These are phyloP conservation scores for Scelioninae gen. 2 DNA, from an alignment of 2,888 invertebrate genomes.

Conservation along the genomic window DNA sequence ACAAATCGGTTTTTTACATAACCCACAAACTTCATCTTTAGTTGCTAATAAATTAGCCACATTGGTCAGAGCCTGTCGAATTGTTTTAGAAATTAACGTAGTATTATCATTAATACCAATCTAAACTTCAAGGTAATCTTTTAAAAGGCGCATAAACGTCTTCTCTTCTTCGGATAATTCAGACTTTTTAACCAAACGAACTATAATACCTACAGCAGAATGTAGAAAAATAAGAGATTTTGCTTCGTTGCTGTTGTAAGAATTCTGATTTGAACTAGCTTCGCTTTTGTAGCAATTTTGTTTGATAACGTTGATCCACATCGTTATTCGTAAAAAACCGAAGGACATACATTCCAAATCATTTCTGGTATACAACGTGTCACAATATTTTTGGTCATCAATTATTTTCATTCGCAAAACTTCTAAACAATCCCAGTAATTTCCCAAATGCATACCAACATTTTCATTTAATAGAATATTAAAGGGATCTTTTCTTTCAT, in stretches of 20 bases:
- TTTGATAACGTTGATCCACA: conserved; percentile 70
- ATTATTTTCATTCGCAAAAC: conserved; percentile 67
- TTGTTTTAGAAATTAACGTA: conserved; percentile 52
- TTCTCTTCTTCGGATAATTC: conserved; percentile 62
- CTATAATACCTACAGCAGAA: conserved; percentile 65
- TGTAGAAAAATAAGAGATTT: conserved; percentile 69
- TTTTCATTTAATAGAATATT: conserved; percentile 59
- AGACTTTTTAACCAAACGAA: conserved; percentile 55
- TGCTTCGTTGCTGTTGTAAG: conserved; percentile 59
- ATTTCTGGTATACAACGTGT: conserved; percentile 30
- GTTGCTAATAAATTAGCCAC: conserved; percentile 55
- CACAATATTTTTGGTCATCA: conserved; percentile 55
- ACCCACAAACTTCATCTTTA: conserved; percentile 66
- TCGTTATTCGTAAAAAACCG: conserved; percentile 64
- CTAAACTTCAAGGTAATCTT: conserved; percentile 69
- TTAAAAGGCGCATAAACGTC: conserved; percentile 64
- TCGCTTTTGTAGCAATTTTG: conserved; percentile 66
- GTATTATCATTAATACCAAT: conserved; percentile 66
- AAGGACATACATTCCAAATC: conserved; percentile 65
- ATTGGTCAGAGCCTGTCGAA: conserved; percentile 60
- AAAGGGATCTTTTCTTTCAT: conserved; percentile 63
- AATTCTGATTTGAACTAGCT: not conserved
- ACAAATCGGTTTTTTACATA: conserved; percentile 66
- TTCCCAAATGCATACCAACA: conserved; percentile 56
- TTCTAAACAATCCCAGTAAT: conserved; percentile 73